phyloP scores from a whole-genome alignment of 2,113 vertebrate genomes.

The Syngnathoides biaculeatus region DNA sequence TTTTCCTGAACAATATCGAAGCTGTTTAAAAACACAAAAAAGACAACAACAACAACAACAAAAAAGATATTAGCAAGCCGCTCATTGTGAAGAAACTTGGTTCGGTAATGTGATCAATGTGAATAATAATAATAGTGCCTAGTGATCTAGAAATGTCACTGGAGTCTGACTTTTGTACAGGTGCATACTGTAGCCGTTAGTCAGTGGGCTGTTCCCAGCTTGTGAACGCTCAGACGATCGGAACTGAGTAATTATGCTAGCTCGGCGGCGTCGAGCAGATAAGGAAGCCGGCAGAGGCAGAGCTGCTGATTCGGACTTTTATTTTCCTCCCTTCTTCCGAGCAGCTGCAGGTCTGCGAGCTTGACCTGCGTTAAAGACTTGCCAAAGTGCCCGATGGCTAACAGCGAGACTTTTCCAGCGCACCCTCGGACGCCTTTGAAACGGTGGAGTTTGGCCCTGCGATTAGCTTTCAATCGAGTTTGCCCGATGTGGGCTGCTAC shows the following conservation, averaged over 20 bases:
- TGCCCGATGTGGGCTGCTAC: slow-evolving; percentile 67
- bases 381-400: slow-evolving; percentile 60
- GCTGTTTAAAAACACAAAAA: no score
- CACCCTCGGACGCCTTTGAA: slow-evolving; percentile 69
- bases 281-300: slow-evolving; percentile 55
- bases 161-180: no score
- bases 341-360: slow-evolving; percentile 58
- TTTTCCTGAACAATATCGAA: no score
- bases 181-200: neutral
- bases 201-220: neutral
- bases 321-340: slow-evolving; percentile 32
- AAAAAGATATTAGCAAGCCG: no score
- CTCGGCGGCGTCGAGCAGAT: slow-evolving; percentile 64
- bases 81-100: no score
- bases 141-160: no score
- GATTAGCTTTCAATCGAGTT: slow-evolving; percentile 65
- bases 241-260: slow-evolving; percentile 11
- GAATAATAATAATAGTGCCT: no score
- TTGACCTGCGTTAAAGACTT: slow-evolving; percentile 72
- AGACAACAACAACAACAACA: no score
- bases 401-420: slow-evolving; percentile 54
- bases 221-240: slow-evolving; percentile 36
- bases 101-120: no score
- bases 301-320: slow-evolving; percentile 65
- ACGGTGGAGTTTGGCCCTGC: slow-evolving; percentile 62